A percentile compares a stretch with the other conserved stretches of the same genome.
Evolutionary conservation across 2,888 invertebrate species (phyloP).

Genomic region (Neelides folsomi): DNA sequence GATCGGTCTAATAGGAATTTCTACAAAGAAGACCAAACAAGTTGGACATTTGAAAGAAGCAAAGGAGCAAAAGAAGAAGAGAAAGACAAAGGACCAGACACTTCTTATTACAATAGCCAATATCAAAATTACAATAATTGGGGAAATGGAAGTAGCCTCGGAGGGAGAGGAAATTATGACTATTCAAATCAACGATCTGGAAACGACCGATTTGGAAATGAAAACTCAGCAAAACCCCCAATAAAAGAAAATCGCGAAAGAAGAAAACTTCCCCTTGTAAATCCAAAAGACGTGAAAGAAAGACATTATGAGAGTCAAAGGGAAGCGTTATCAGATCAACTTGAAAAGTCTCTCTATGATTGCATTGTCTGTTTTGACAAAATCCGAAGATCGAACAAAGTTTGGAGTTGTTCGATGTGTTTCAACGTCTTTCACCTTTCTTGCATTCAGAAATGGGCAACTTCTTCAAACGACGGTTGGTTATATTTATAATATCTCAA

Average conservation of each 20-base stretch:
- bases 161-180: background rate
- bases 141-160: no score
- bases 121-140: no score
- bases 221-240: background rate
- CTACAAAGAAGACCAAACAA: background rate
- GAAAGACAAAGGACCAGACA: background rate
- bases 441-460: slow-evolving; percentile 85
- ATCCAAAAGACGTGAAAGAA: no score
- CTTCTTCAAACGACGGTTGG: slow-evolving; percentile 59
- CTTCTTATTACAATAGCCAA: background rate
- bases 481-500: no score
- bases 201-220: background rate
- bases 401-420: slow-evolving; percentile 86
- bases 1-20: no score
- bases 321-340: slow-evolving; percentile 68
- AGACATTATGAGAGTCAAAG: slow-evolving; percentile 51
- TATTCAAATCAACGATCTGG: background rate
- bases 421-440: slow-evolving; percentile 82
- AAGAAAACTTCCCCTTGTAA: no score
- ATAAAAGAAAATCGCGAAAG: no score
- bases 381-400: slow-evolving; percentile 61
- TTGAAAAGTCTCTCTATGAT: slow-evolving; percentile 68
- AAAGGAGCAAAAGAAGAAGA: background rate
- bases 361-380: slow-evolving; percentile 89
- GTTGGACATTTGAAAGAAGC: background rate